These are phyloP conservation scores for Magallana gigas DNA, from an alignment of 1,140 invertebrate genomes.

Conservation along the genomic window DNA sequence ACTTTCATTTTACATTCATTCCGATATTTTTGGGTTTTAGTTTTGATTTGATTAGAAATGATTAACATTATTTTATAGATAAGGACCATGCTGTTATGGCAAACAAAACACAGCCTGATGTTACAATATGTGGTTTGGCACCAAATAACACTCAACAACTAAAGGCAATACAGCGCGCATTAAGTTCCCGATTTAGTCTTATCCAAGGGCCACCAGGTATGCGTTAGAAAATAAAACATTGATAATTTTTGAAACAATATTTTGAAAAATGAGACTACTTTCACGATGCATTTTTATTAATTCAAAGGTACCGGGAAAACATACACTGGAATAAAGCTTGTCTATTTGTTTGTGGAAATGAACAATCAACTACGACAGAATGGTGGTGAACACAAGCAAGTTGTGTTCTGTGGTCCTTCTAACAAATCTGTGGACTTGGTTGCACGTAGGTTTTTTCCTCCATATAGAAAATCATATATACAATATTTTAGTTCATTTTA, in stretches of 20 bases:
- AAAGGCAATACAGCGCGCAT: slow-evolving; percentile 61
- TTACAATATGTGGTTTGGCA: slow-evolving; percentile 42
- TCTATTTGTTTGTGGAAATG: slow-evolving; percentile 65
- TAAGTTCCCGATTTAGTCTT: slow-evolving; percentile 62
- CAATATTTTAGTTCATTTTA: no score
- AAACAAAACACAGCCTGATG: slow-evolving; percentile 12
- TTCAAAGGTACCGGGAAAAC: slow-evolving; percentile 71
- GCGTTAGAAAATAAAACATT: background rate
- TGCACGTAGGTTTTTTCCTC: slow-evolving; percentile 67
- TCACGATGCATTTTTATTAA: background rate
- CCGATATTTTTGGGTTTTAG: background rate
- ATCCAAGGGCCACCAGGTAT: slow-evolving; percentile 74
- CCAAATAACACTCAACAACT: slow-evolving; percentile 60
- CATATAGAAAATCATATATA: background rate
- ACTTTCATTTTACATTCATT: background rate
- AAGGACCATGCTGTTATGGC: slow-evolving; percentile 29
- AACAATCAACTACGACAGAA: slow-evolving; percentile 55
- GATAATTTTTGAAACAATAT: no score
- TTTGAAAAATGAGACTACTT: no score
- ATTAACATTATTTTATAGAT: slow-evolving; percentile 34
- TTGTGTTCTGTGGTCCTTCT: slow-evolving; percentile 67
- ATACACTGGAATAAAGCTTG: slow-evolving; percentile 66
- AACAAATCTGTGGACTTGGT: slow-evolving; percentile 71
- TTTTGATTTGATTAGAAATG: background rate
- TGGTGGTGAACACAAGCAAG: slow-evolving; percentile 55